Evolutionary conservation across 2,888 invertebrate species (phyloP).

Genomic region (Charanyca ferruginea): DNA sequence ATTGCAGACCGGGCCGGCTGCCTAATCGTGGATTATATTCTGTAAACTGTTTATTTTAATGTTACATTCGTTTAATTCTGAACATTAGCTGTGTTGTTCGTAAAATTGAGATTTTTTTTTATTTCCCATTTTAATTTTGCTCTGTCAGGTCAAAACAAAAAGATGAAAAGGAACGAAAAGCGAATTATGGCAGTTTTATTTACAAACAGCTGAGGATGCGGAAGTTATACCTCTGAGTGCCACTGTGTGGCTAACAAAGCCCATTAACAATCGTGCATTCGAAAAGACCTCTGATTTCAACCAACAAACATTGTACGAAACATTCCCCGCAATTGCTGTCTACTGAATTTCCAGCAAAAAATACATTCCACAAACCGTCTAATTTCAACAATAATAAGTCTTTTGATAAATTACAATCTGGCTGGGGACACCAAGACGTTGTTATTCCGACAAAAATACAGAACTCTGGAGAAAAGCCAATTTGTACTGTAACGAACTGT

Average conservation of each 20-base stretch:
- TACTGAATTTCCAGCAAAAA: slow-evolving; percentile 49
- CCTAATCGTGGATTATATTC: slow-evolving; percentile 49
- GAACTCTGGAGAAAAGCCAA: slow-evolving; percentile 77
- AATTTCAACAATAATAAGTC: slow-evolving; percentile 69
- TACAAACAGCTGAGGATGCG: slow-evolving; percentile 13
- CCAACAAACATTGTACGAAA: slow-evolving; percentile 30
- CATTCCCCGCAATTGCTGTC: slow-evolving; percentile 39
- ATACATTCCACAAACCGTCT: slow-evolving; percentile 57
- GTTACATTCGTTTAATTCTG: slow-evolving; percentile 33
- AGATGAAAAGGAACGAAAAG: slow-evolving; percentile 17
- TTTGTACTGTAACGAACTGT: slow-evolving; percentile 74
- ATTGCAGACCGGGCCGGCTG: slow-evolving; percentile 17
- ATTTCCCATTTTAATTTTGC: no score
- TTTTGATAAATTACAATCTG: slow-evolving; percentile 69
- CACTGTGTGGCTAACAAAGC: slow-evolving; percentile 15
- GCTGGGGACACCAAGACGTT: slow-evolving; percentile 62
- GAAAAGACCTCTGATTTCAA: slow-evolving; percentile 21
- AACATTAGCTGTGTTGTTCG: not conserved
- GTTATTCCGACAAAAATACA: slow-evolving; percentile 74
- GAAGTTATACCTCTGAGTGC: slow-evolving; percentile 5
- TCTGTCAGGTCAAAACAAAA: not conserved
- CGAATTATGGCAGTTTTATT: slow-evolving; percentile 11
- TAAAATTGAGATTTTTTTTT: no score
- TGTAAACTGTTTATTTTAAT: slow-evolving; percentile 51
- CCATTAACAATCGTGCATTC: slow-evolving; percentile 22